Percentiles rank a stretch among this genome's conserved stretches.
Conservation (phyloP, 2,888 invertebrate species). For the Sminthurinus aureus region DNA sequence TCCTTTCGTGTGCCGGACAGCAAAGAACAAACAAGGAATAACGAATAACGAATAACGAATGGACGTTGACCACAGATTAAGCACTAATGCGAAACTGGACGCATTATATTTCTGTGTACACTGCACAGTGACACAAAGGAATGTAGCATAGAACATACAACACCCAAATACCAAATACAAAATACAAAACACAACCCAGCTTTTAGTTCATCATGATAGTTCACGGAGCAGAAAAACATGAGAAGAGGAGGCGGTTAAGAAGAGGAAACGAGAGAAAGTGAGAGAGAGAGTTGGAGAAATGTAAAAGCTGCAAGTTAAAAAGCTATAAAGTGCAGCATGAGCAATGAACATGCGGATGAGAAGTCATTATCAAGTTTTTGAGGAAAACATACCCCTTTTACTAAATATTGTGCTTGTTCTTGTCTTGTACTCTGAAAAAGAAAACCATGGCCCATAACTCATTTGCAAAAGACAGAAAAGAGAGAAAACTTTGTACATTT, state of each 20-base stretch:
- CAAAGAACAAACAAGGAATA: too few relatives aligned
- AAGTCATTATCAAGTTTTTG: not conserved
- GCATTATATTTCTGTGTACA: not conserved
- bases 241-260: too few relatives aligned
- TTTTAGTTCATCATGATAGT: not conserved
- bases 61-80: not conserved
- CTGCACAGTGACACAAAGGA: not conserved
- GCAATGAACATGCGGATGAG: not conserved
- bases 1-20: too few relatives aligned
- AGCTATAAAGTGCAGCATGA: not conserved
- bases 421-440: not conserved
- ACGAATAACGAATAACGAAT: too few relatives aligned
- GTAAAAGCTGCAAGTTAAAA: not conserved
- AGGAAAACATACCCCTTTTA: not conserved
- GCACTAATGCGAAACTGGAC: not conserved
- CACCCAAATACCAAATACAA: too few relatives aligned
- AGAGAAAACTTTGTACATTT: not conserved
- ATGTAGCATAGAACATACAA: too few relatives aligned
- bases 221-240: too few relatives aligned
- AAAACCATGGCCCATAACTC: not conserved
- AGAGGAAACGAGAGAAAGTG: not conserved
- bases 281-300: too few relatives aligned
- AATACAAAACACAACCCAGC: too few relatives aligned
- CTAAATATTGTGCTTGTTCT: too few relatives aligned
- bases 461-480: not conserved